Percentiles rank a stretch among this genome's conserved stretches.
Evolutionary conservation across 2,113 vertebrate species (phyloP).

Genomic region (Sarotherodon lohbergeri): DNA sequence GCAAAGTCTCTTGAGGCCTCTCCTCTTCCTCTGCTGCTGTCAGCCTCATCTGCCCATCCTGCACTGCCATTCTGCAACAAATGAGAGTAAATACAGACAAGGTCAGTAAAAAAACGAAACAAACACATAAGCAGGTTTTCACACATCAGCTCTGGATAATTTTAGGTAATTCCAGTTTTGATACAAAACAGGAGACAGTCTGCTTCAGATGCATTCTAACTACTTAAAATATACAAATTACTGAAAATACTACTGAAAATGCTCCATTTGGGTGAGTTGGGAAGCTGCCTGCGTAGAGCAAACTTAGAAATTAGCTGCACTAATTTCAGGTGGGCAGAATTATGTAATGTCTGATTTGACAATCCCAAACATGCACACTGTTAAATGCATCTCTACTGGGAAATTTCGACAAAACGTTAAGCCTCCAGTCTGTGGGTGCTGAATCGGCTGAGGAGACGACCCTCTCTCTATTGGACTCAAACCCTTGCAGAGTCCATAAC

Average conservation of each 20-base stretch:
- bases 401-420: neutral
- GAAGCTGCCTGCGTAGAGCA: neutral
- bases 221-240: neutral
- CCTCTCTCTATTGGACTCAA: neutral
- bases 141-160: accelerated
- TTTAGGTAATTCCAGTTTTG: neutral
- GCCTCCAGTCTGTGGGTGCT: neutral
- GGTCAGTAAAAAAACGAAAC: neutral
- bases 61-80: slow-evolving; percentile 79
- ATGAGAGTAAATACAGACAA: neutral
- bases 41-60: slow-evolving; percentile 84
- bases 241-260: neutral
- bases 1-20: slow-evolving; percentile 94
- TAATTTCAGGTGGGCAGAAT: neutral
- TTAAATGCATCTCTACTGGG: neutral
- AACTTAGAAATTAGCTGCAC: neutral
- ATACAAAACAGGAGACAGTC: neutral
- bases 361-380: accelerated
- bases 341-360: neutral
- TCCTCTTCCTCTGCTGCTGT: slow-evolving; percentile 84
- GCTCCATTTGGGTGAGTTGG: neutral
- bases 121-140: neutral
- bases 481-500: neutral
- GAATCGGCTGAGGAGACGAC: neutral
- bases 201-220: neutral